Conservation (phyloP, 1,140 invertebrate species). For the Aphis gossypii region DNA sequence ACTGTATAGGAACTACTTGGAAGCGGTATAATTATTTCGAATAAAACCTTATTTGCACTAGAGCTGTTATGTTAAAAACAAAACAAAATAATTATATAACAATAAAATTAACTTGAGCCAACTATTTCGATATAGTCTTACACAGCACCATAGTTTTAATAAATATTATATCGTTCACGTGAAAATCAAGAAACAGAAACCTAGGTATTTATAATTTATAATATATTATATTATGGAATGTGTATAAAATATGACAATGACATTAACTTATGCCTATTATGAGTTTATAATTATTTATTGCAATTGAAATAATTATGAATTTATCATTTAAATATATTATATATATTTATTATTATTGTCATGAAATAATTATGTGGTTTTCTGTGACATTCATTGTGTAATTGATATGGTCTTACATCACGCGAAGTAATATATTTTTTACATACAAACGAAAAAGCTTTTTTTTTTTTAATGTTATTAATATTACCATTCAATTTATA, state of each 20-base stretch:
- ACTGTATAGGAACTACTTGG: conserved; percentile 51
- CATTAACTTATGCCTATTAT: background rate
- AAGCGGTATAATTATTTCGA: conserved; percentile 18
- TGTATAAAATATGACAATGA: background rate
- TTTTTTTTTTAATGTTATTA: background rate
- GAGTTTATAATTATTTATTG: conserved; percentile 2
- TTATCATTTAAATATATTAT: background rate
- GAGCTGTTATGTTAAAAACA: background rate
- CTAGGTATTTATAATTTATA: background rate
- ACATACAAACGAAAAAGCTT: background rate
- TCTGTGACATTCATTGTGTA: background rate
- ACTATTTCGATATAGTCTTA: background rate
- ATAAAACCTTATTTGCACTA: background rate
- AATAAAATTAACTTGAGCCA: conserved; percentile 22
- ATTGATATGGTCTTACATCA: background rate
- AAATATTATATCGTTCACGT: background rate
- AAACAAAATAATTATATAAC: conserved; percentile 10
- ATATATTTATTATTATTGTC: background rate
- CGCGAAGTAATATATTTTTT: background rate
- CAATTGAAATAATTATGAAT: background rate
- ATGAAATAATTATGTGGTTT: background rate
- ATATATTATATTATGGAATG: background rate
- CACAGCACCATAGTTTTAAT: conserved; percentile 10
- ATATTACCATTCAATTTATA: background rate
- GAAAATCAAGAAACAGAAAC: background rate